Evolutionary conservation across 1,140 invertebrate species (phyloP).

Genomic region (Apolygus lucorum): DNA sequence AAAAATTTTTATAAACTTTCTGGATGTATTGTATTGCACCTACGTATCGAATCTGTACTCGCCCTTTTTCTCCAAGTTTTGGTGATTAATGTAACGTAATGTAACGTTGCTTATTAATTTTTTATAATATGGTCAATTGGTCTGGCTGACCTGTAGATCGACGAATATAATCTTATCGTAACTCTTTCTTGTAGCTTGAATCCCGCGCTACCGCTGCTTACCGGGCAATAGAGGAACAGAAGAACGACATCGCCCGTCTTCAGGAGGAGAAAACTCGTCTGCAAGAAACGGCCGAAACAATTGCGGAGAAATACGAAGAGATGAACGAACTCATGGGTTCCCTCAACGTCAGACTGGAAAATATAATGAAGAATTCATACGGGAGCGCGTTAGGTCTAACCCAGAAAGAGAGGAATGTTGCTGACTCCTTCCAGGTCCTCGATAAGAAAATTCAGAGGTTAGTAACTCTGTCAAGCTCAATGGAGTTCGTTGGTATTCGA

Average conservation of each 20-base stretch:
- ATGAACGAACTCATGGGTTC: slow-evolving; percentile 57
- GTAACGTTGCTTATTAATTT: too few relatives aligned
- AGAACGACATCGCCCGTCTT: slow-evolving; percentile 51
- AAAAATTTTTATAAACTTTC: too few relatives aligned
- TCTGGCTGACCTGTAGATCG: too few relatives aligned
- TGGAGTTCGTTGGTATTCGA: too few relatives aligned
- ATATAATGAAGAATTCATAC: slow-evolving; percentile 4
- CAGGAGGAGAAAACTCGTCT: slow-evolving; percentile 48
- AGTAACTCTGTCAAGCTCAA: not conserved
- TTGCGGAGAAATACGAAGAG: slow-evolving; percentile 64
- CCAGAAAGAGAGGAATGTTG: slow-evolving; percentile 3
- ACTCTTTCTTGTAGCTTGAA: too few relatives aligned
- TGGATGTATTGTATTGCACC: too few relatives aligned
- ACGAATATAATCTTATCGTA: too few relatives aligned
- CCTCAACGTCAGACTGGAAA: slow-evolving; percentile 41
- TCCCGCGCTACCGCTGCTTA: not conserved
- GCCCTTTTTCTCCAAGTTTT: too few relatives aligned
- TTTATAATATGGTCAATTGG: too few relatives aligned
- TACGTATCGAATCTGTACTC: too few relatives aligned
- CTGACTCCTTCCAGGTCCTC: not conserved
- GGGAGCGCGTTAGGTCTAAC: slow-evolving; percentile 26
- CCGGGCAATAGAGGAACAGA: slow-evolving; percentile 38
- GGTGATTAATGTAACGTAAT: too few relatives aligned
- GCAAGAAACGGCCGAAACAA: slow-evolving; percentile 50
- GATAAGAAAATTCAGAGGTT: slow-evolving; percentile 10